Percentiles rank a stretch among this genome's conserved stretches.
phyloP scores from a whole-genome alignment of 2,888 invertebrate genomes.

The Trileptium ribeirensis region DNA sequence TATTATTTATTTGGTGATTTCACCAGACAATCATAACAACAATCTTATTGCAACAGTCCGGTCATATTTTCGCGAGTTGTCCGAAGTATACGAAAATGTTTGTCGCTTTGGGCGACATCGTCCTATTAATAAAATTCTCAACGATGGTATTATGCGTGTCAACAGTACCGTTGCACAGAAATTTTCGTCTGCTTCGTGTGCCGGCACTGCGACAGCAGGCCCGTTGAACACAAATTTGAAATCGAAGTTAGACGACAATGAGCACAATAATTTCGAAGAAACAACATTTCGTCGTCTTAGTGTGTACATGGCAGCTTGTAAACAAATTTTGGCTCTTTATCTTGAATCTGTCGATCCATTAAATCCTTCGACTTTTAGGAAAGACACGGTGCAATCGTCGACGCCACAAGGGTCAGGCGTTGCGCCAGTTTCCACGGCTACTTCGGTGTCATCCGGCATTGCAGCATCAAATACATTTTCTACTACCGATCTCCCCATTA shows the following conservation, averaged over 20 bases:
- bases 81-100: constrained; percentile 80
- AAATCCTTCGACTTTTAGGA: constrained; percentile 31
- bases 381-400: constrained; percentile 26
- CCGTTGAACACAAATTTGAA: neutral
- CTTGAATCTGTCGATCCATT: constrained; percentile 25
- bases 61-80: constrained; percentile 61
- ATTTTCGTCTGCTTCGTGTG: neutral
- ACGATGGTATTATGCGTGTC: constrained; percentile 79
- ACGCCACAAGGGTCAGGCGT: constrained; percentile 27
- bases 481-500: neutral
- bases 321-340: constrained; percentile 7
- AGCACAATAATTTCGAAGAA: neutral
- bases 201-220: neutral
- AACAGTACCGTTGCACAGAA: constrained; percentile 60
- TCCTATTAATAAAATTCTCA: constrained; percentile 72
- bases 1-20: constrained; percentile 85
- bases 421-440: constrained; percentile 28
- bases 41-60: neutral
- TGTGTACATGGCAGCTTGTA: constrained; percentile 16
- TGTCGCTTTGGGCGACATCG: constrained; percentile 86
- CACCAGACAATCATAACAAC: constrained; percentile 81
- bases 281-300: neutral
- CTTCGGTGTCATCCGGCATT: constrained; percentile 36
- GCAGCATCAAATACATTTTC: too few species aligned
- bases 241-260: neutral